Conservation (phyloP, 1,140 invertebrate genomes). For the Leptinotarsa texana region DNA sequence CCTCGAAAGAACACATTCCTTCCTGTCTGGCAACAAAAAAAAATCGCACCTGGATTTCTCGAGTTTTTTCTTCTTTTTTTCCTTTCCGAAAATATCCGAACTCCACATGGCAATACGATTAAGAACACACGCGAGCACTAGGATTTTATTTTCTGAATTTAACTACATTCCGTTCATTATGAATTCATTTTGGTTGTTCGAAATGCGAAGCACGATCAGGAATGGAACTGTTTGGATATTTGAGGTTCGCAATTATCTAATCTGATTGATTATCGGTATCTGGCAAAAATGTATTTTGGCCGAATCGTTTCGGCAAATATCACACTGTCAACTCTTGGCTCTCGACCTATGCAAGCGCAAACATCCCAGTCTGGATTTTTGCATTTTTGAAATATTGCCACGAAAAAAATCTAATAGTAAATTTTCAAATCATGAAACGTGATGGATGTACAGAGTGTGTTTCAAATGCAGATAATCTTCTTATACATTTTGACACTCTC, state of each 20-base stretch:
- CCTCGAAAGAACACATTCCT: not conserved
- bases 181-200: not conserved
- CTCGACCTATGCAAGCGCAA: too few relatives aligned
- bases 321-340: not conserved
- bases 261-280: not conserved
- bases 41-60: constrained; percentile 20
- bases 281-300: not conserved
- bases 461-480: too few relatives aligned
- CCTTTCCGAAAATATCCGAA: constrained; percentile 16
- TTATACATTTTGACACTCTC: too few relatives aligned
- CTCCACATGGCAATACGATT: not conserved
- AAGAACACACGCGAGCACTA: not conserved
- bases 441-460: too few relatives aligned
- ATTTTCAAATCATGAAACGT: too few relatives aligned
- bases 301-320: not conserved
- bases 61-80: constrained; percentile 10
- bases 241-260: not conserved
- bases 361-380: too few relatives aligned
- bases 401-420: too few relatives aligned
- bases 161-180: not conserved
- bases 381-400: too few relatives aligned
- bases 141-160: not conserved
- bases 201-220: not conserved
- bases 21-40: not conserved
- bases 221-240: not conserved